Evolutionary conservation across 2,888 invertebrate genomes (phyloP).

Genomic region (Craniophora ligustri): DNA sequence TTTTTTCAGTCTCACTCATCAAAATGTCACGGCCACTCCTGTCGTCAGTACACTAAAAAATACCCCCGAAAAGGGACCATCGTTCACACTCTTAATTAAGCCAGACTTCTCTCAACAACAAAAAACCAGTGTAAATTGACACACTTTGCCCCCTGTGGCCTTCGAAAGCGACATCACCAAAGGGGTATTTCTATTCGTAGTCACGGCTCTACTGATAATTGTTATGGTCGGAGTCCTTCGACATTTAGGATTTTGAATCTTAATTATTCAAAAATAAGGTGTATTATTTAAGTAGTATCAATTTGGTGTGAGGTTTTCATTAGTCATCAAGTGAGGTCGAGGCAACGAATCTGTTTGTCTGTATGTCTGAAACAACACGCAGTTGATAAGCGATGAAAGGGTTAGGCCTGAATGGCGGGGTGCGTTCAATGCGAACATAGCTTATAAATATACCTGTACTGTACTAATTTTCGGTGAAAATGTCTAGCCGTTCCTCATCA

Average conservation of each 20-base stretch:
- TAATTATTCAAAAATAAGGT: conserved; percentile 50
- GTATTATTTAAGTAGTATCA: conserved; percentile 6
- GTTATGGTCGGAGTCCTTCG: conserved; percentile 32
- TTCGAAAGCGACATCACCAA: conserved; percentile 38
- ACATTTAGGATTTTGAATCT: conserved; percentile 45
- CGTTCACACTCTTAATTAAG: conserved; percentile 85
- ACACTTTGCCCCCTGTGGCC: conserved; percentile 42
- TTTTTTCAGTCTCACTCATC: conserved; percentile 63
- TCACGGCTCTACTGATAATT: conserved; percentile 67
- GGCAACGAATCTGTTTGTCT: conserved; percentile 78
- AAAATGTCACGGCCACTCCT: conserved; percentile 63
- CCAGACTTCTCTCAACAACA: conserved; percentile 73
- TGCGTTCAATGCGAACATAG: conserved; percentile 69
- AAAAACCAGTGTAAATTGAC: conserved; percentile 71
- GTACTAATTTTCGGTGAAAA: conserved; percentile 19
- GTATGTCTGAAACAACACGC: conserved; percentile 81
- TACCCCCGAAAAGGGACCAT: conserved; percentile 71
- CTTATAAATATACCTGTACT: conserved; percentile 31
- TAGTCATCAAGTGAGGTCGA: conserved; percentile 75
- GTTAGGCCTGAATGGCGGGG: conserved; percentile 57
- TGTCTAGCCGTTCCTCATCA: conserved; percentile 24
- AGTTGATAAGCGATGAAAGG: conserved; percentile 78
- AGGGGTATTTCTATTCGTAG: conserved; percentile 56
- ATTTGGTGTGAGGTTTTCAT: conserved; percentile 67
- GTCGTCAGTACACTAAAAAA: conserved; percentile 68